A percentile compares a stretch with the other conserved stretches of the same genome.
phyloP scores from a whole-genome alignment of 1,140 invertebrate species.

The Macrostomum lignano region DNA sequence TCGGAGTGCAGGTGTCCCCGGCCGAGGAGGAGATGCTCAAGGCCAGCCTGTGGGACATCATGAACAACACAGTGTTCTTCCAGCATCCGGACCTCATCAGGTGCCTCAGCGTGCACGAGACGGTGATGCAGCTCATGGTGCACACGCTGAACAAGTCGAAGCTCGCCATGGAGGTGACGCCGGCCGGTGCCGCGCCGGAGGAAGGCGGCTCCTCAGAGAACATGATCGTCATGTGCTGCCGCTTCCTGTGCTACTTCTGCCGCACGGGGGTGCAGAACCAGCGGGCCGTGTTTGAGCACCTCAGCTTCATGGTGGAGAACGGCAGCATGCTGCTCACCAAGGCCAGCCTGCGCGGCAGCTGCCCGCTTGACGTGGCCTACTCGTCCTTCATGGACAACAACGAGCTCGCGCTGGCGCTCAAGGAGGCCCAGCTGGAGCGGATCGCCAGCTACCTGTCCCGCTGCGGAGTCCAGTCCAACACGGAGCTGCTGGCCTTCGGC shows the following conservation, averaged over 20 bases:
- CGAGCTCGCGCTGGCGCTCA: constrained; percentile 74
- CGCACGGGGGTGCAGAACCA: constrained; percentile 87
- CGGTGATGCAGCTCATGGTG: constrained; percentile 99
- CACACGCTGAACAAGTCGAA: constrained; percentile 56
- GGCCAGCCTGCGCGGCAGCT: constrained; percentile 70
- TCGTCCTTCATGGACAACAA: constrained; percentile 99
- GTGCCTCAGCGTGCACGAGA: constrained; percentile 80
- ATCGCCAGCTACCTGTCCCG: constrained; percentile 70
- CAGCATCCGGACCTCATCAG: constrained; percentile 96
- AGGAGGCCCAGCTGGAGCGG: constrained; percentile 80
- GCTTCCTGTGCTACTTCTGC: constrained; percentile 97
- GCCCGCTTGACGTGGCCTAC: constrained; percentile 89
- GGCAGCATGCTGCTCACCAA: constrained; percentile 65
- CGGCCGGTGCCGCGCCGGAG: not conserved
- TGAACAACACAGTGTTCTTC: constrained; percentile 97
- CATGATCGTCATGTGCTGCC: constrained; percentile 92
- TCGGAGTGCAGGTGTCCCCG: constrained; percentile 91
- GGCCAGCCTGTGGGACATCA: constrained; percentile 76
- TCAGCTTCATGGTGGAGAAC: constrained; percentile 86
- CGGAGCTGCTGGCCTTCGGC: constrained; percentile 73
- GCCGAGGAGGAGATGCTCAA: constrained; percentile 90
- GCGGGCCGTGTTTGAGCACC: constrained; percentile 98
- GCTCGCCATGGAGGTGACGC: constrained; percentile 36
- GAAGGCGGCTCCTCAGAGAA: constrained; percentile 45
- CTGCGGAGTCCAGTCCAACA: constrained; percentile 68